A percentile compares a stretch with the other conserved stretches of the same genome.
Evolutionary conservation across 1,140 invertebrate genomes (phyloP).

Genomic region (Reticulitermes speratus): DNA sequence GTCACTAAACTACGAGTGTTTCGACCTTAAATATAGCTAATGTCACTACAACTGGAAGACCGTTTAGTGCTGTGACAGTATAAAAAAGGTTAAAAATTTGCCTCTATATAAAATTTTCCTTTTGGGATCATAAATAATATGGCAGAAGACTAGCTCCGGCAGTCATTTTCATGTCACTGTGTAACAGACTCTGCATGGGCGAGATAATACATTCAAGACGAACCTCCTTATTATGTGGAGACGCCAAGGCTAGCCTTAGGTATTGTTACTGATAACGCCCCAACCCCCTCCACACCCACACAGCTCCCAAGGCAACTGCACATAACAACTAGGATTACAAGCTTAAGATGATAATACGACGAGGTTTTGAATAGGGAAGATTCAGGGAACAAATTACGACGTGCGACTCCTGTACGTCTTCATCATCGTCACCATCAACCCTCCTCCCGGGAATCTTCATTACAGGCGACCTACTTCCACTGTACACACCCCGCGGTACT

Average conservation of each 20-base stretch:
- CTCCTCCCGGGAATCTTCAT: not conserved
- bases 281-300: not conserved
- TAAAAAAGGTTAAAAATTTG: no score
- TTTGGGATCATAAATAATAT: no score
- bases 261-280: not conserved
- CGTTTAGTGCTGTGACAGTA: no score
- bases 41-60: no score
- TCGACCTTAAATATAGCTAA: no score
- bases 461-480: not conserved
- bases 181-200: not conserved
- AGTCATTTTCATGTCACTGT: no score
- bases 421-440: not conserved
- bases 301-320: not conserved
- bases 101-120: no score
- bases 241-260: not conserved
- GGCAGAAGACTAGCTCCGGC: no score
- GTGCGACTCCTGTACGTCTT: not conserved
- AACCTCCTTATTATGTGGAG: not conserved
- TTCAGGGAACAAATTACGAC: conserved; percentile 11
- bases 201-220: not conserved
- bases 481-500: not conserved
- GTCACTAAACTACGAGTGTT: no score
- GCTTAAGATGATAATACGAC: conserved; percentile 3
- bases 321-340: conserved; percentile 16
- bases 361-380: conserved; percentile 1